phyloP scores from a whole-genome alignment of 2,797 vertebrate species.

The Pseudotriccus pelzelni region DNA sequence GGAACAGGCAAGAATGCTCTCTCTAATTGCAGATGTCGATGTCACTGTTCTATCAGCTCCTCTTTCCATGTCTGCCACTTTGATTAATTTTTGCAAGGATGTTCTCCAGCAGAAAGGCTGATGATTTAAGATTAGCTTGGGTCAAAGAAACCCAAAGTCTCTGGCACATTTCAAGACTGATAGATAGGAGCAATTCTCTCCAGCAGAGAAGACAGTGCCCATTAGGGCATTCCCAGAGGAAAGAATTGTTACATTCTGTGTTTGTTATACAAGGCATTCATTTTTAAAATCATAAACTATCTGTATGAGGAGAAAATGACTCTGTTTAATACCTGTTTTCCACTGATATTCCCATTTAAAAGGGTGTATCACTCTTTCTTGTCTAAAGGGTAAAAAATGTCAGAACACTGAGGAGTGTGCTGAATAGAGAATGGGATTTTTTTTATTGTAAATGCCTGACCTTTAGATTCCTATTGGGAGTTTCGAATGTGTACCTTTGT shows the following conservation, averaged over 20 bases:
- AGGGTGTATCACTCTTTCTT: background rate
- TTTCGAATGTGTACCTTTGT: background rate
- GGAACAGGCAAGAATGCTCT: background rate
- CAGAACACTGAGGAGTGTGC: background rate
- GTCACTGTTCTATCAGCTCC: background rate
- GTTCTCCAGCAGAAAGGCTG: background rate
- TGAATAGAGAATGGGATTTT: background rate
- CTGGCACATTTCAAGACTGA: background rate
- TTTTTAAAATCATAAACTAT: background rate
- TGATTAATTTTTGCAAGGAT: constrained; percentile 4
- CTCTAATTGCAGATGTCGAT: background rate
- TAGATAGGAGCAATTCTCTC: background rate
- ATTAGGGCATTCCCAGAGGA: background rate
- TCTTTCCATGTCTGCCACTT: background rate
- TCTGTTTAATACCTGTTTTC: background rate
- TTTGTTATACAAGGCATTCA: background rate
- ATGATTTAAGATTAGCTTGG: background rate
- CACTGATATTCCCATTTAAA: background rate
- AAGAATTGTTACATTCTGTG: background rate
- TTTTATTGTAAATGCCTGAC: constrained; percentile 18
- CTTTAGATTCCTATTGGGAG: constrained; percentile 13
- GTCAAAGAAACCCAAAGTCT: background rate
- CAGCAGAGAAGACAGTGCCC: background rate
- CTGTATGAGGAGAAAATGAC: background rate
- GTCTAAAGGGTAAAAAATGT: background rate